Conservation (phyloP, 1,140 invertebrate species). For the Zaprionus nigranus region DNA sequence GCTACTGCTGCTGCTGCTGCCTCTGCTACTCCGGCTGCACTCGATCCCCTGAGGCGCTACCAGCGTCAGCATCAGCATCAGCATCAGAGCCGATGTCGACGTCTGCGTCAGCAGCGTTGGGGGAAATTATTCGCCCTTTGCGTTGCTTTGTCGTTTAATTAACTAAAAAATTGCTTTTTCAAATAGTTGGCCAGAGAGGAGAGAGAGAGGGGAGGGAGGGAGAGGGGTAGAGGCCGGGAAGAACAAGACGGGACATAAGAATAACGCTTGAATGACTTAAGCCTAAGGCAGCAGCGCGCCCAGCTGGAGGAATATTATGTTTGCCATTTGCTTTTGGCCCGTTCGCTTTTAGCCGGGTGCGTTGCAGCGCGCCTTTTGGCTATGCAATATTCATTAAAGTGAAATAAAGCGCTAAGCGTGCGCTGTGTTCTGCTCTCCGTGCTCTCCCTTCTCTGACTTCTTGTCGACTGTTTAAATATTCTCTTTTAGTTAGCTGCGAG, state of each 20-base stretch:
- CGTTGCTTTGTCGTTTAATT: constrained; percentile 82
- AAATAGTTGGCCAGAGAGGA: too few relatives aligned
- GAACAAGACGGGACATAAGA: constrained; percentile 46
- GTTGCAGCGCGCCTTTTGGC: constrained; percentile 31
- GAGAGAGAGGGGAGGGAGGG: background rate
- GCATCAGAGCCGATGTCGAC: background rate
- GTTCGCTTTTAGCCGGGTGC: constrained; percentile 8
- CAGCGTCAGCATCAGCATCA: background rate
- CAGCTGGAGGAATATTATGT: constrained; percentile 63
- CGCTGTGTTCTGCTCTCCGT: background rate
- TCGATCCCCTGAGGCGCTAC: constrained; percentile 8
- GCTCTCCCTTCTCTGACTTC: constrained; percentile 1
- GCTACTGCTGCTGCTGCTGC: background rate
- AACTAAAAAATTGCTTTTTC: constrained; percentile 83
- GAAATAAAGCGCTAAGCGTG: constrained; percentile 58
- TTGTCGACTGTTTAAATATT: constrained; percentile 76
- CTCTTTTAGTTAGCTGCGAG: constrained; percentile 65
- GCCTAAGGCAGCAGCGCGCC: constrained; percentile 58
- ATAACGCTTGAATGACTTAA: constrained; percentile 68
- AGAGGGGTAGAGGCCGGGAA: background rate
- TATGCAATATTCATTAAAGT: constrained; percentile 78
- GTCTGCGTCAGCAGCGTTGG: background rate
- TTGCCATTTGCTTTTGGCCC: constrained; percentile 62
- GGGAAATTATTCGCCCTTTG: constrained; percentile 59
- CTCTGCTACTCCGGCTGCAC: constrained; percentile 1